Conservation (phyloP, 2,797 vertebrate species). For the Podarcis lilfordi region DNA sequence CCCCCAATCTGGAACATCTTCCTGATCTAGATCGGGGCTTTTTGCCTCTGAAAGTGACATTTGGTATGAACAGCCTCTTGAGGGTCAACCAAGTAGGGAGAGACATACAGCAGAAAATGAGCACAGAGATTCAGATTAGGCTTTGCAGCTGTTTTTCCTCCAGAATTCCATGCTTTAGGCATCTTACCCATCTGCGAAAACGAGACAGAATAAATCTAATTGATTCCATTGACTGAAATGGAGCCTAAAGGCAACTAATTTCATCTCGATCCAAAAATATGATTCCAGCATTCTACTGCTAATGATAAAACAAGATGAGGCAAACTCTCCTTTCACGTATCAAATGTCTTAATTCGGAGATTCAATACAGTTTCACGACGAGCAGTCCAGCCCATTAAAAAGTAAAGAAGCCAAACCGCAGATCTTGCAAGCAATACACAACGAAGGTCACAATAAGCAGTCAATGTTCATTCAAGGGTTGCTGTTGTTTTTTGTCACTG, state of each 20-base stretch:
- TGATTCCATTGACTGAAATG: no score
- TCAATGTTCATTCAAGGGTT: constrained; percentile 22
- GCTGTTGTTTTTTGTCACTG: not conserved
- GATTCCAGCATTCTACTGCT: not conserved
- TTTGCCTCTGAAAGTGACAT: not conserved
- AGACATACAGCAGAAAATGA: not conserved
- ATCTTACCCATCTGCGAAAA: not conserved
- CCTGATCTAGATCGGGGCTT: not conserved
- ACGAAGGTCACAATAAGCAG: constrained; percentile 12
- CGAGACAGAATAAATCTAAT: not conserved
- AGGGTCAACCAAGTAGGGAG: not conserved
- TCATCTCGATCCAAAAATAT: no score
- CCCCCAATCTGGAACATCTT: not conserved
- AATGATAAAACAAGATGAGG: not conserved
- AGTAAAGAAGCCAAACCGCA: not conserved
- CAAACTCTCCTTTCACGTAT: not conserved
- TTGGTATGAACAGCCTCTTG: not conserved
- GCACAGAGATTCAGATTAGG: no score
- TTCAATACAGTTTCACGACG: not conserved
- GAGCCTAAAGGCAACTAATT: no score
- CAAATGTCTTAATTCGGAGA: not conserved
- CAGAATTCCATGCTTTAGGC: not conserved
- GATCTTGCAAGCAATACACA: not conserved
- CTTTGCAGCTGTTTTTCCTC: not conserved
- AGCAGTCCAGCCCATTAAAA: not conserved